A percentile compares a stretch with the other conserved stretches of the same genome.
These are phyloP conservation scores for Phrynosoma platyrhinos DNA, from an alignment of 2,113 vertebrate genomes.

Conservation along the genomic window DNA sequence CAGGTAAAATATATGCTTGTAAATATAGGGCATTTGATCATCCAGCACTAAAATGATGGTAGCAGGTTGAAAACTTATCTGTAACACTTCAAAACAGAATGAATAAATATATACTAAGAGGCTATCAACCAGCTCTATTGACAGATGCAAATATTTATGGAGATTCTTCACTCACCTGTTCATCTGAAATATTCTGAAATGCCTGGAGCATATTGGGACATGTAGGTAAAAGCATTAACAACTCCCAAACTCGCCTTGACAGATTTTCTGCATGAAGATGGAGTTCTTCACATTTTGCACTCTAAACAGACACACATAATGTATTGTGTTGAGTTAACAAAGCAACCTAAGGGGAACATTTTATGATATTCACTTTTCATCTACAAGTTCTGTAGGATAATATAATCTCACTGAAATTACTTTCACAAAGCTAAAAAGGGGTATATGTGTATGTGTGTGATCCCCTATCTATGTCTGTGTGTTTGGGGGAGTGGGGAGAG, in stretches of 20 bases:
- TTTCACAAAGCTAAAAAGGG: constrained; percentile 2
- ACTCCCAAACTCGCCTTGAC: constrained; percentile 96
- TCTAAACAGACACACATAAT: constrained; percentile 77
- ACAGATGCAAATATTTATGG: constrained; percentile 2
- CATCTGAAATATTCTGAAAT: constrained; percentile 97
- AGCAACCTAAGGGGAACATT: not conserved
- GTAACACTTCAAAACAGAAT: not conserved
- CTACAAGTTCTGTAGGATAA: not conserved
- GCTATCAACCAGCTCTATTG: not conserved
- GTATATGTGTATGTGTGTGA: too few species aligned
- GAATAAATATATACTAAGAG: not conserved
- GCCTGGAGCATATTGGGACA: constrained; percentile 99
- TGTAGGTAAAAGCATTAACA: constrained; percentile 96
- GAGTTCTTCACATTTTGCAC: constrained; percentile 92
- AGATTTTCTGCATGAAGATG: constrained; percentile 98
- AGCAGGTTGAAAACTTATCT: not conserved
- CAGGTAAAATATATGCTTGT: not conserved
- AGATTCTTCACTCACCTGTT: constrained; percentile 81
- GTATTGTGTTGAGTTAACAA: not conserved
- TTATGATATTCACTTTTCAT: not conserved
- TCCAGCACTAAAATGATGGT: not conserved
- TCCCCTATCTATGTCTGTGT: too few species aligned
- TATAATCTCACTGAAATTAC: not conserved
- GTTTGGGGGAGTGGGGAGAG: too few species aligned
- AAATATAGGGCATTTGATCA: not conserved